Conservation (phyloP, 2,888 invertebrate genomes). For the Nymphalis polychloros region DNA sequence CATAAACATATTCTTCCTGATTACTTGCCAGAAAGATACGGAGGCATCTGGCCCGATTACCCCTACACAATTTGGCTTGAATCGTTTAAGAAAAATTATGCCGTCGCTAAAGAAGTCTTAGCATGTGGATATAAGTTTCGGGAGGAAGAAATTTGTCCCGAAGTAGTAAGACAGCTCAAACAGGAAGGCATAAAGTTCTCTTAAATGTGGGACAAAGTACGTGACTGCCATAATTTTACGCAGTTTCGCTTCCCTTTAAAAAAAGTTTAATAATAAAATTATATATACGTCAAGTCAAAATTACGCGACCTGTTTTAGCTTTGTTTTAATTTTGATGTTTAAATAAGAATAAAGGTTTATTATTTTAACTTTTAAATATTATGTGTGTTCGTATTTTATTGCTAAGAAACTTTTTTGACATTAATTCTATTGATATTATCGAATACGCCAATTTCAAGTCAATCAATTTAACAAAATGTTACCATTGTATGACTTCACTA, state of each 20-base stretch:
- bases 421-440: no score
- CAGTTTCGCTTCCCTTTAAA: neutral
- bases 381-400: no score
- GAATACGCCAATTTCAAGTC: no score
- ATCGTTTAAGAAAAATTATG: constrained; percentile 79
- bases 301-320: neutral
- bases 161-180: constrained; percentile 63
- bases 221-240: neutral
- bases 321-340: neutral
- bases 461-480: no score
- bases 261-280: neutral
- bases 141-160: constrained; percentile 63
- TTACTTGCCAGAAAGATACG: constrained; percentile 86
- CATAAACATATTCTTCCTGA: constrained; percentile 87
- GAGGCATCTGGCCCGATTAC: constrained; percentile 86
- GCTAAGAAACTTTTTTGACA: no score
- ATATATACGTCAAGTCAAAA: neutral
- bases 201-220: constrained; percentile 42
- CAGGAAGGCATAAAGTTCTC: constrained; percentile 61
- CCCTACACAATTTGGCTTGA: constrained; percentile 89
- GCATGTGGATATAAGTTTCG: constrained; percentile 84
- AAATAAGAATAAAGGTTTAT: no score
- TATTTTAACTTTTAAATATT: no score
- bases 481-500: no score
- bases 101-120: constrained; percentile 83